phyloP scores from a whole-genome alignment of 2,113 vertebrate species.

The Sus scrofa region T2T-Sscrofa CM000816.6:56143001-56143500 shows the following conservation, averaged over 20 bases:
- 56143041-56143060: not conserved
- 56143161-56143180: not conserved
- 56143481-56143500: no score
- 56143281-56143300: no score
- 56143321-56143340: not conserved
- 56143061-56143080: not conserved
- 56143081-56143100: not conserved
- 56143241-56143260: not conserved
- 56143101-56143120: not conserved
- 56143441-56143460: not conserved
- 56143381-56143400: not conserved
- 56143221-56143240: not conserved
- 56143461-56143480: not conserved
- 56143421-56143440: not conserved
- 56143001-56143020: not conserved
- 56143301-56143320: not conserved
- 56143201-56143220: not conserved
- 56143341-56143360: not conserved
- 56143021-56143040: not conserved
- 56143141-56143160: not conserved
- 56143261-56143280: not conserved
- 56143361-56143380: not conserved
- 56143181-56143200: not conserved
- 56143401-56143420: not conserved
- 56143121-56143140: not conserved